Evolutionary conservation across 2,888 invertebrate genomes (phyloP).

Genomic region (Dolichopus griseipennis): DNA sequence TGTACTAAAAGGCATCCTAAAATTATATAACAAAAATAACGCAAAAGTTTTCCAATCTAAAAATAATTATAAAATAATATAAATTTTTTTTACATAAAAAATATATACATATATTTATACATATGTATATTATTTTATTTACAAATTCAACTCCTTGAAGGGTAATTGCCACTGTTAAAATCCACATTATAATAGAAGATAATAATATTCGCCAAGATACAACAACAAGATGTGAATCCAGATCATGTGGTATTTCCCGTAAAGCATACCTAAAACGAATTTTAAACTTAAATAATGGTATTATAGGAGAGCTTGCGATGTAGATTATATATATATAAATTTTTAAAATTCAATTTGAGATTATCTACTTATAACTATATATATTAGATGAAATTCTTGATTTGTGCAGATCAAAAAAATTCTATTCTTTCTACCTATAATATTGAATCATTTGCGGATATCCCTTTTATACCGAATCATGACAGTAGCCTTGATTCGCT

Average conservation of each 20-base stretch:
- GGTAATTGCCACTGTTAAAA: conserved; percentile 48
- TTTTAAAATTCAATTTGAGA: too few species aligned
- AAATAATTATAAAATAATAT: not conserved
- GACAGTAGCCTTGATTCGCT: too few species aligned
- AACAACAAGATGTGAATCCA: not conserved
- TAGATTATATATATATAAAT: too few species aligned
- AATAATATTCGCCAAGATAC: conserved; percentile 12
- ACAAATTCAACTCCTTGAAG: conserved; percentile 9
- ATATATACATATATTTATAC: not conserved
- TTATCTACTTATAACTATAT: too few species aligned
- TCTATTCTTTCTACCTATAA: too few species aligned
- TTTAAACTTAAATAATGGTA: too few species aligned
- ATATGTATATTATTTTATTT: conserved; percentile 47
- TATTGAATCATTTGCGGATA: too few species aligned
- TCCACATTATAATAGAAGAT: conserved; percentile 32
- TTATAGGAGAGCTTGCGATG: too few species aligned
- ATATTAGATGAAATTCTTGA: too few species aligned
- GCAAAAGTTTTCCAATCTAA: conserved; percentile 15
- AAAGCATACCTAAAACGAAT: not conserved
- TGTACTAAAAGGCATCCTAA: not conserved
- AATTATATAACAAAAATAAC: conserved; percentile 9
- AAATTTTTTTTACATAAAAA: not conserved
- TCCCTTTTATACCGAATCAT: too few species aligned
- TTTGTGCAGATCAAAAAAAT: too few species aligned
- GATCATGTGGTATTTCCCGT: not conserved